Base-by-base conservation (phyloP, 1,140 invertebrate species). In the Cyrtorhinus lividipennis region DNA sequence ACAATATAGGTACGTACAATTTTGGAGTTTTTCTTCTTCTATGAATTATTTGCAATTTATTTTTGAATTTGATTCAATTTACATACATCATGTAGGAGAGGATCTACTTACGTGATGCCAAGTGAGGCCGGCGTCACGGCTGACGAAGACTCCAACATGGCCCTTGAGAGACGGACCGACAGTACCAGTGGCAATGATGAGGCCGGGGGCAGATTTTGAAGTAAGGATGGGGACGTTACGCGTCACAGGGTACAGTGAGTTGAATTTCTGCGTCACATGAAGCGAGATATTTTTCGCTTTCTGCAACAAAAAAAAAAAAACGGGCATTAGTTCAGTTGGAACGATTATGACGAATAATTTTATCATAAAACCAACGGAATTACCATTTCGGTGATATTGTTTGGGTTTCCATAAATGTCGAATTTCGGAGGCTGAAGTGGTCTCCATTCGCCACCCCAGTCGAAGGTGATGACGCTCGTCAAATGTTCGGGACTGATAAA, bases 231-330 rank as follows among this genome's bases (percentile, higher is more conserved):
- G 86, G 0, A 83, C 80, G 0, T 86, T 80, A 69, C 86, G 79
- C 46, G 83, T 84, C 8, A 83, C 80, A 5, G 89, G 90, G 75
- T 90, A 90, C 10, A 92, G 72, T 66, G 86, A 83, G 72, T 81
- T 85, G 71, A 93, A 89, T 68, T 86, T 84, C 72, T 95, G 92
- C 67, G 85, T 85, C 27, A 95, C 73, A 74, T 95, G 91, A 44
- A 95, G 76, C 15, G 87, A 90, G 72, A 90, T 94, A 25, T 81
- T 80, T 26, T 79, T 66, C n/a, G n/a, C n/a, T 15, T 13, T 45
- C 77, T 80, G 61, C 23, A 72, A 69, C 61, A 60, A 64, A 68
- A 63, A 61, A 68, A 66, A 65, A 45, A 59, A 65, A 61, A 38
- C 25, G 44, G 8, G n/a, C 23, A 56, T 10, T 18, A 56, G 63